A percentile compares a stretch with the other conserved stretches of the same genome.
These are phyloP conservation scores for Pseudochirops corinnae DNA, from an alignment of 2,797 vertebrate species.

Conservation along the genomic window DNA sequence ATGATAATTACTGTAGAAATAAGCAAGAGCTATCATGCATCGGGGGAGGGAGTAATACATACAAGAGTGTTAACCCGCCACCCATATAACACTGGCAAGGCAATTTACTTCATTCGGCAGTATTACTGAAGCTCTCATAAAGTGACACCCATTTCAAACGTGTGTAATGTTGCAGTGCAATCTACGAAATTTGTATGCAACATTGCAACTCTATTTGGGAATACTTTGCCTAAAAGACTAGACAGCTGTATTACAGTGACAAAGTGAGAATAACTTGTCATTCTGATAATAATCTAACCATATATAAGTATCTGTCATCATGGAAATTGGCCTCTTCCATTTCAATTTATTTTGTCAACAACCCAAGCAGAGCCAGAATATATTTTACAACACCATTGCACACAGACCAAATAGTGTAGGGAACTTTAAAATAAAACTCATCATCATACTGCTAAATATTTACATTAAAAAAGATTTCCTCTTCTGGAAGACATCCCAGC, in stretches of 20 bases:
- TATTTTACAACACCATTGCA: constrained; percentile 69
- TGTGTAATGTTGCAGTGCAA: not conserved
- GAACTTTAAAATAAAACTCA: constrained; percentile 73
- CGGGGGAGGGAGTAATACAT: constrained; percentile 10
- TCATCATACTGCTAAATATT: constrained; percentile 81
- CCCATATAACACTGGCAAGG: constrained; percentile 16
- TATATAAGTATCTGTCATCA: constrained; percentile 60
- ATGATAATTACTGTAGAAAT: not conserved
- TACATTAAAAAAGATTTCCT: constrained; percentile 72
- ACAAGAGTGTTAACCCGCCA: constrained; percentile 16
- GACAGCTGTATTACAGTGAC: constrained; percentile 47
- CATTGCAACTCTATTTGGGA: constrained; percentile 23
- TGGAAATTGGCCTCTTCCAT: constrained; percentile 69
- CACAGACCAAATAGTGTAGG: constrained; percentile 54
- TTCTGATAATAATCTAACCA: constrained; percentile 65
- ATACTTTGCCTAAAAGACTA: constrained; percentile 49
- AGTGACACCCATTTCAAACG: not conserved
- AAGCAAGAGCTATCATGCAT: not conserved
- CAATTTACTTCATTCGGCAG: constrained; percentile 27
- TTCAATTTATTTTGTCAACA: constrained; percentile 78
- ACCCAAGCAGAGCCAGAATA: constrained; percentile 65
- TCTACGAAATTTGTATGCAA: constrained; percentile 22
- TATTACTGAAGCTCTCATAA: not conserved
- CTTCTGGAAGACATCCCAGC: constrained; percentile 80
- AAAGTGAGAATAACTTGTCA: constrained; percentile 66